Evolutionary conservation across 2,113 vertebrate genomes (phyloP), one percentile per base, ranked within the genome.

Genomic region (Xiphophorus couchianus): DNA sequence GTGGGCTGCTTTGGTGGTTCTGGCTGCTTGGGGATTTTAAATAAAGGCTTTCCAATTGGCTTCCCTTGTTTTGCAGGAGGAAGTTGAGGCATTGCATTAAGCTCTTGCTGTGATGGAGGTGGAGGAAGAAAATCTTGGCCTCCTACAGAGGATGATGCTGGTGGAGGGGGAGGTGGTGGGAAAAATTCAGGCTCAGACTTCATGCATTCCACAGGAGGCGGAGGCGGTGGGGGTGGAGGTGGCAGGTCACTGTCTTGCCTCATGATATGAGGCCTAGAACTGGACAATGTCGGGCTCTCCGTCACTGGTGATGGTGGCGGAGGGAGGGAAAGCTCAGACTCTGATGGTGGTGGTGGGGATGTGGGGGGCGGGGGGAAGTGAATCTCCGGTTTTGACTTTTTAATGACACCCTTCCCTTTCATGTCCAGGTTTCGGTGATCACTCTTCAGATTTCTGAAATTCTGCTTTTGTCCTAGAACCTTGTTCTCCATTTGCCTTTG

Each of bases 261-360:
- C 77, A 87, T 88, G 62, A 87, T 81, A 15, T 90, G 81, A 61
- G 90, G 80, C 25, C 30, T 51, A 29, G 85, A 91, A 9, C 91
- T 81, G 48, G 78, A 65, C 66, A 88, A 83, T 1, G 48, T 28
- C 1, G 86, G 84, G 66, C 28, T 88, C 71, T 93, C 89, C n/a
- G 88, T 78, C 76, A 95, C 91, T 1, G 94, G 93, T 3, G 95
- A 94, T 9, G 96, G 96, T 1, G 96, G 96, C 8, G 96, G 95
- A 73, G 96, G 96, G 48, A 97, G 93, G 62, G 94, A 96, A 72
- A 96, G 91, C 86, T 97, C 96, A 5, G 94, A 94, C 88, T 97
- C 96, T 25, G 96, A 96, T 37, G 94, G 90, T 13, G 96, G 92
- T 69, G 95, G 95, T 2, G 95, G 93, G 0, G 93, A 95, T 1